phyloP scores from a whole-genome alignment of 2,797 vertebrate species.

The Epinephelus malabaricus region DNA sequence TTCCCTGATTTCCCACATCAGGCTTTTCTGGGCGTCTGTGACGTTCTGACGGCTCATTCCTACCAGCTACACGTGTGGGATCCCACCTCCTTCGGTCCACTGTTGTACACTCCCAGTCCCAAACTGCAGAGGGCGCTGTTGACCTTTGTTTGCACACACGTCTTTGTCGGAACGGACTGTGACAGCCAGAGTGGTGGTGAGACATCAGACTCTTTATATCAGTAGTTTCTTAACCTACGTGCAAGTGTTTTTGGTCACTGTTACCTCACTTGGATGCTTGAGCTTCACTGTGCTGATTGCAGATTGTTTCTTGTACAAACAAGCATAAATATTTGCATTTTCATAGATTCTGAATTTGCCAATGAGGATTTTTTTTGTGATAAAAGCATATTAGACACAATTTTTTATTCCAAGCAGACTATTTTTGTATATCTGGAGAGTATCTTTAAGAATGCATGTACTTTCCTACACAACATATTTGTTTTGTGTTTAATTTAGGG shows the following conservation, averaged over 20 bases:
- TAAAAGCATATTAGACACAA: too few species aligned
- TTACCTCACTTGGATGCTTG: background rate
- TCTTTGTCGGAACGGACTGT: conserved; percentile 84
- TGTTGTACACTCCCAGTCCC: conserved; percentile 87
- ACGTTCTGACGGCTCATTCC: conserved; percentile 90
- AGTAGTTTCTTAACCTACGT: background rate
- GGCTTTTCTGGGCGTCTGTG: conserved; percentile 91
- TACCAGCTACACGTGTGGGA: conserved; percentile 87
- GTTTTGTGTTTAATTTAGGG: too few species aligned
- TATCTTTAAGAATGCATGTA: too few species aligned
- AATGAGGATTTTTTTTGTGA: too few species aligned
- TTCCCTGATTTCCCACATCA: conserved; percentile 37
- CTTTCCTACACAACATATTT: too few species aligned
- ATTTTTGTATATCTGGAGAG: too few species aligned
- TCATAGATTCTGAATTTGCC: too few species aligned
- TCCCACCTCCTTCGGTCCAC: conserved; percentile 65
- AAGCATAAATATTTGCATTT: too few species aligned
- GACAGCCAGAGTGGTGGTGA: conserved; percentile 82
- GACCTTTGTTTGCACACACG: conserved; percentile 84
- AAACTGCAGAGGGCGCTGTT: conserved; percentile 91
- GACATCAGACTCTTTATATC: conserved; percentile 3
- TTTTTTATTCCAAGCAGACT: too few species aligned
- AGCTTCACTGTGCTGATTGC: background rate
- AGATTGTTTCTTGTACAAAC: too few species aligned
- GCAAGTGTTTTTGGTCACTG: background rate